A percentile compares a stretch with the other conserved stretches of the same genome.
These are phyloP conservation scores for Nanger granti DNA, from an alignment of 2,113 vertebrate species.

Conservation along the genomic window DNA sequence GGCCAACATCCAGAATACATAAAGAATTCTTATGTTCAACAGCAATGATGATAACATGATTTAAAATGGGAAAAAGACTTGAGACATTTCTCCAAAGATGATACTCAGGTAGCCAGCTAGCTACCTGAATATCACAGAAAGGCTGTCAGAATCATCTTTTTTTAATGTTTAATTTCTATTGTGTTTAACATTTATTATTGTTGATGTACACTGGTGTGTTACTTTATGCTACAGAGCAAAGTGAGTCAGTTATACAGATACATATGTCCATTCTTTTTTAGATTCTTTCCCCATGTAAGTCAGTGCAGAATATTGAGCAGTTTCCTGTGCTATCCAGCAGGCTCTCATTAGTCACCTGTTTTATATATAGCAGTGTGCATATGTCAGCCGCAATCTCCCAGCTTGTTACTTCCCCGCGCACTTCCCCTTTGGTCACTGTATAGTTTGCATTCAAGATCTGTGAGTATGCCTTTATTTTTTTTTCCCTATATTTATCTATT, in stretches of 20 bases:
- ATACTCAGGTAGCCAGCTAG: not conserved
- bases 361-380: not conserved
- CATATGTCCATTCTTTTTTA: not conserved
- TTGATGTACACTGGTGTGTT: not conserved
- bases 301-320: not conserved
- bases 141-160: not conserved
- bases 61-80: not conserved
- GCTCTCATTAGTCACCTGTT: not conserved
- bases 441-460: not conserved
- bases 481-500: not conserved
- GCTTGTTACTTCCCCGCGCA: no score
- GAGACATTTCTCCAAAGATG: not conserved
- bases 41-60: not conserved
- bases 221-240: not conserved
- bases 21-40: not conserved
- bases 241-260: not conserved
- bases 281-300: not conserved
- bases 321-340: not conserved
- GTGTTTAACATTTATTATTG: not conserved
- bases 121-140: not conserved
- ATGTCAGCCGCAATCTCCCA: not conserved
- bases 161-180: not conserved
- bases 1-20: not conserved
- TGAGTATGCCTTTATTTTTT: not conserved
- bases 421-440: not conserved